These are phyloP conservation scores for Danio albolineatus DNA, from an alignment of 2,797 vertebrate genomes.

Conservation along the genomic window DNA sequence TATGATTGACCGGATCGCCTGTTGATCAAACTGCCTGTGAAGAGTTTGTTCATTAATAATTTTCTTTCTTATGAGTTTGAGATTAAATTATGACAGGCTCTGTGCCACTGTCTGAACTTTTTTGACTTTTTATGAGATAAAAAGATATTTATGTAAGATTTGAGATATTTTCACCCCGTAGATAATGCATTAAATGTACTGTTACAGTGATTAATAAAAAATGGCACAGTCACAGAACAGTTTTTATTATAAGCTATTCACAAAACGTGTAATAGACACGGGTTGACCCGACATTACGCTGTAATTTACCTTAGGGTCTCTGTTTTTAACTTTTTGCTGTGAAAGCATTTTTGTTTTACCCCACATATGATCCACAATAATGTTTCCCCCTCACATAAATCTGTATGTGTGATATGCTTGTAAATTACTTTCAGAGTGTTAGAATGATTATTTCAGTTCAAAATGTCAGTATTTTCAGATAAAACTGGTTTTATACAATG, in stretches of 20 bases:
- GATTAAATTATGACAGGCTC: not conserved
- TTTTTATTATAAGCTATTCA: not conserved
- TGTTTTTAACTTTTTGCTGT: not conserved
- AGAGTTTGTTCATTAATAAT: not conserved
- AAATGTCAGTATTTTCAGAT: too few relatives aligned
- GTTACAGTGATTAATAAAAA: not conserved
- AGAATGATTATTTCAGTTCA: not conserved
- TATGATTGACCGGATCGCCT: too few relatives aligned
- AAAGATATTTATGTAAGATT: not conserved
- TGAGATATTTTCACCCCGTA: not conserved
- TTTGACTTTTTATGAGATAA: not conserved
- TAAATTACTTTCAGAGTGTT: not conserved
- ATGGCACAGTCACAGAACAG: not conserved
- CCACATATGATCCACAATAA: not conserved
- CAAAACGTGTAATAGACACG: not conserved
- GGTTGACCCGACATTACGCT: not conserved
- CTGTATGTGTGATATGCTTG: not conserved
- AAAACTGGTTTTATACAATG: too few relatives aligned
- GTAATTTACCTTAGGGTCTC: not conserved
- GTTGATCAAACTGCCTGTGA: too few relatives aligned
- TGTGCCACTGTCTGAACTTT: not conserved
- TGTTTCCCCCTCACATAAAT: too few relatives aligned
- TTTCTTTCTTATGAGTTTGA: too few relatives aligned
- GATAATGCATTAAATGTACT: slow-evolving; percentile 2
- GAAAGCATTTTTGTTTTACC: not conserved